Conservation (phyloP, 1,140 invertebrate species). For the Physella acuta region DNA sequence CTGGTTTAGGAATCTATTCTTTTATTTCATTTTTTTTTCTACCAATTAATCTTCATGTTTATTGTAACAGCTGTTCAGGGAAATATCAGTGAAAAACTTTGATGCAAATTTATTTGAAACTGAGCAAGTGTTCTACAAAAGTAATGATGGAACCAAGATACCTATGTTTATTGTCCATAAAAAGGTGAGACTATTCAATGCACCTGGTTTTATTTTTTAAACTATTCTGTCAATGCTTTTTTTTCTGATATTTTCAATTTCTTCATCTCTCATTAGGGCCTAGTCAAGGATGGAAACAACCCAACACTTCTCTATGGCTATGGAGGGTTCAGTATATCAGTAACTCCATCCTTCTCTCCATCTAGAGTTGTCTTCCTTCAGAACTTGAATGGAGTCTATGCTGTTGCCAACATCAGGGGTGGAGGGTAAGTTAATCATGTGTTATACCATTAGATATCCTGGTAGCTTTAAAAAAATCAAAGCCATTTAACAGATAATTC, state of each 20-base stretch:
- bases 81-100: conserved; percentile 84
- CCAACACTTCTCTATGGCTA: conserved; percentile 92
- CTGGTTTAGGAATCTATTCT: neutral
- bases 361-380: conserved; percentile 85
- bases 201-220: neutral
- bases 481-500: no score
- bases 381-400: conserved; percentile 84
- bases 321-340: conserved; percentile 93
- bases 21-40: no score
- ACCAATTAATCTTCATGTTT: neutral
- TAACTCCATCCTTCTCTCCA: conserved; percentile 83
- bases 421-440: conserved; percentile 74
- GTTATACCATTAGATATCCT: neutral
- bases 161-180: conserved; percentile 95
- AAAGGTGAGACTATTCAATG: conserved; percentile 65
- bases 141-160: conserved; percentile 90
- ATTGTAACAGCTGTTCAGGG: conserved; percentile 71
- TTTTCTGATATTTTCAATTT: no score
- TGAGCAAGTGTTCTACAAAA: conserved; percentile 89
- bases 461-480: neutral
- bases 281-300: conserved; percentile 74
- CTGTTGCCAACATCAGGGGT: conserved; percentile 91
- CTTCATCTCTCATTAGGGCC: no score
- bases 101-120: conserved; percentile 79
- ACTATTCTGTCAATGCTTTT: neutral